Percentiles rank a stretch among this genome's conserved stretches.
phyloP scores from a whole-genome alignment of 1,140 invertebrate species.

The Kradibia gibbosae region DNA sequence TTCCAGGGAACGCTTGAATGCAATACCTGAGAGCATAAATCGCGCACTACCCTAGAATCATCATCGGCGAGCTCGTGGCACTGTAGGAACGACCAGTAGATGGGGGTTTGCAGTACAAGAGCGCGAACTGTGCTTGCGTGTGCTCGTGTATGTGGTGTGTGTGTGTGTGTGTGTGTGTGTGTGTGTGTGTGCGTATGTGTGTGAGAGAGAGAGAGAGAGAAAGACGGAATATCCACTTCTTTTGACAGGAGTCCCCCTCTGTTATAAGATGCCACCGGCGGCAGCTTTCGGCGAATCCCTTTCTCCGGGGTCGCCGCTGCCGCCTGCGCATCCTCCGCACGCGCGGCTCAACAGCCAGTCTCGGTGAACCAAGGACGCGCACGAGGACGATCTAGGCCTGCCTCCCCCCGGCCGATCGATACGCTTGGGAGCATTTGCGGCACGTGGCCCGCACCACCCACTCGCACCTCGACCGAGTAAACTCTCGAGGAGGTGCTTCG shows the following conservation, averaged over 20 bases:
- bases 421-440: background rate
- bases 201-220: background rate
- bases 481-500: background rate
- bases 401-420: background rate
- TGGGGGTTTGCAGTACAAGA: too few relatives aligned
- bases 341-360: conserved; percentile 41
- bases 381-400: background rate
- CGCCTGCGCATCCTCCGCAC: conserved; percentile 9
- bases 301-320: background rate
- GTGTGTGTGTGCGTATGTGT: too few relatives aligned
- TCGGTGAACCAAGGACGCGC: conserved; percentile 4
- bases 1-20: conserved; percentile 8
- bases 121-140: too few relatives aligned
- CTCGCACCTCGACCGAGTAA: background rate
- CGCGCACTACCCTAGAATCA: conserved; percentile 42
- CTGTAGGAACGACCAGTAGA: background rate
- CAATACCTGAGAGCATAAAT: conserved; percentile 53
- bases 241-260: conserved; percentile 47
- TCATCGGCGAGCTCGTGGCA: conserved; percentile 13
- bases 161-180: too few relatives aligned
- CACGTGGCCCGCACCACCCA: background rate
- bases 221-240: conserved; percentile 50
- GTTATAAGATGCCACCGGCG: conserved; percentile 6
- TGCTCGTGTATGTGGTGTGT: too few relatives aligned
- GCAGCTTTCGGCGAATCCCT: background rate